These are phyloP conservation scores for Malurus cyaneus DNA, from an alignment of 2,113 vertebrate species.

Conservation along the genomic window DNA sequence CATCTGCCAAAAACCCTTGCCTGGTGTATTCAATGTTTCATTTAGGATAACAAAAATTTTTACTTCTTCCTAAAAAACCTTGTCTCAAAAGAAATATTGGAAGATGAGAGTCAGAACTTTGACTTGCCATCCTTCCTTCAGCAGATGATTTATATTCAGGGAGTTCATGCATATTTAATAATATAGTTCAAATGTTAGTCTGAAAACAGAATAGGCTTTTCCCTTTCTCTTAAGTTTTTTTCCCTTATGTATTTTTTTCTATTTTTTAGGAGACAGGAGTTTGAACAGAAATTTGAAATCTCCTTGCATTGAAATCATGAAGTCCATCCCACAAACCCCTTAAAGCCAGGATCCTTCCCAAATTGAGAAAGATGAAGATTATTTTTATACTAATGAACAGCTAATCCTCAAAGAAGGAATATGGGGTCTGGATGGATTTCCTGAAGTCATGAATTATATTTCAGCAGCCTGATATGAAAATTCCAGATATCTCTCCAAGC, in stretches of 20 bases:
- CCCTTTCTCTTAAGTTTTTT: not conserved
- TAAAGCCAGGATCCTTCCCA: not conserved
- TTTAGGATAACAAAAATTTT: not conserved
- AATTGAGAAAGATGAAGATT: not conserved
- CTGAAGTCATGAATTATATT: not conserved
- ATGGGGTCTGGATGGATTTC: not conserved
- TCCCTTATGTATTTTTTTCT: not conserved
- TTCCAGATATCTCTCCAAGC: not conserved
- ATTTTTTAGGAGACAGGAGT: not conserved
- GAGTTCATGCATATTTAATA: slow-evolving; percentile 1
- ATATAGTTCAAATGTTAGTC: slow-evolving; percentile 15
- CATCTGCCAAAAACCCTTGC: not conserved
- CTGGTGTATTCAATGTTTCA: not conserved
- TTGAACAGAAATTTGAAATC: not conserved
- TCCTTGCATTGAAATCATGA: not conserved
- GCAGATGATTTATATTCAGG: not conserved
- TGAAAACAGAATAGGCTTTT: not conserved
- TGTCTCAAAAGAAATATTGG: not conserved
- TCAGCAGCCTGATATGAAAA: not conserved
- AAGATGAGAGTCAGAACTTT: not conserved
- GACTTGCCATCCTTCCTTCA: not conserved
- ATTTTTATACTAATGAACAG: not conserved
- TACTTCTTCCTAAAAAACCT: not conserved
- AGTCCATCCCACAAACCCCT: not conserved
- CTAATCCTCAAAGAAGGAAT: not conserved